Evolutionary conservation across 1,140 invertebrate genomes (phyloP).

Genomic region (Cardiocondyla obscurior): DNA sequence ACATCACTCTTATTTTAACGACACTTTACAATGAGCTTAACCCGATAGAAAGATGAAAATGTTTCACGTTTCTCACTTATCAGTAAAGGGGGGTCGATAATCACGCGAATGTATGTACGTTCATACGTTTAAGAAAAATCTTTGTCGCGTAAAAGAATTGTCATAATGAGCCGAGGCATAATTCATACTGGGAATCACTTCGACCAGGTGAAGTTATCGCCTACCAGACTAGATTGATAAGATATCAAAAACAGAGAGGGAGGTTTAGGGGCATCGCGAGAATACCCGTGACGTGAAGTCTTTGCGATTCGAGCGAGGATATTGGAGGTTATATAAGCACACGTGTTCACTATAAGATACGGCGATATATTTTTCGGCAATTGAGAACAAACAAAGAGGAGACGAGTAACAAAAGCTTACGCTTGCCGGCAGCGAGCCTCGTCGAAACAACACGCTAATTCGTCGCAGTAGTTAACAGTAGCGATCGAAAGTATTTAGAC

Average conservation of each 20-base stretch:
- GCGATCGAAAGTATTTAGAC: background rate
- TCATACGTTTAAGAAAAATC: constrained; percentile 41
- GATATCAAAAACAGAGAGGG: constrained; percentile 45
- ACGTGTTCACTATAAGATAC: background rate
- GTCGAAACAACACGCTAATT: background rate
- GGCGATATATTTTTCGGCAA: background rate
- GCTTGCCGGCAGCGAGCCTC: background rate
- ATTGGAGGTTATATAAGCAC: constrained; percentile 11
- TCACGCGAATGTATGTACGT: constrained; percentile 28
- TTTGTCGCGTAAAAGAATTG: constrained; percentile 35
- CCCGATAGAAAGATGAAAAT: constrained; percentile 32
- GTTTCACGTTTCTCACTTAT: constrained; percentile 53
- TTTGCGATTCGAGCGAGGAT: constrained; percentile 46
- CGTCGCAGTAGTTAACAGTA: background rate
- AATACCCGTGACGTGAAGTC: background rate
- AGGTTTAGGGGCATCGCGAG: background rate
- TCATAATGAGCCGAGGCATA: constrained; percentile 49
- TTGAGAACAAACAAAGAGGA: background rate
- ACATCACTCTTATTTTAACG: constrained; percentile 54
- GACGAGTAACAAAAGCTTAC: background rate
- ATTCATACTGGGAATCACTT: constrained; percentile 33
- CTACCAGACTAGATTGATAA: constrained; percentile 52
- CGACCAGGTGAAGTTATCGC: constrained; percentile 26
- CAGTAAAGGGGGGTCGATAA: constrained; percentile 50
- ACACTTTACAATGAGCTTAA: constrained; percentile 51